Conservation (phyloP, 2,797 vertebrate genomes). For the Australoheros facetus region DNA sequence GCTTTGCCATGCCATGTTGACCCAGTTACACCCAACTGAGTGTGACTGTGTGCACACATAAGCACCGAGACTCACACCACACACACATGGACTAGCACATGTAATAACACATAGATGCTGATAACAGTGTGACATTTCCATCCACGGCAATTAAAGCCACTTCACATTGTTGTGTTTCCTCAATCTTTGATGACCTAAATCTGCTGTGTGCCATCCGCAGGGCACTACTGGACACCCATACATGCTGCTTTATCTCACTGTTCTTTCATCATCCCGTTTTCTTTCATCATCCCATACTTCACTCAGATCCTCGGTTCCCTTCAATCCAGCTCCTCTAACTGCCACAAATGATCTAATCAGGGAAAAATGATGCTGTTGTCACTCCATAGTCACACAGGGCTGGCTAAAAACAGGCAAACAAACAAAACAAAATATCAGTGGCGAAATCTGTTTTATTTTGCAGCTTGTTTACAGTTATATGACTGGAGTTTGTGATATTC, state of each 20-base stretch:
- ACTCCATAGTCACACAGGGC: not conserved
- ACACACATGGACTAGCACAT: slow-evolving; percentile 15
- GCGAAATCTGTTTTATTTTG: not conserved
- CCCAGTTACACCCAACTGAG: slow-evolving; percentile 54
- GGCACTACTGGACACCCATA: slow-evolving; percentile 3
- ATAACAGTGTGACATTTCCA: slow-evolving; percentile 4
- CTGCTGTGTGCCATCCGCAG: slow-evolving; percentile 26
- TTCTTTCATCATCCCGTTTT: slow-evolving; percentile 21
- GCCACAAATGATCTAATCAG: slow-evolving; percentile 18
- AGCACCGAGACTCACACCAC: not conserved
- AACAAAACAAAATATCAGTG: not conserved
- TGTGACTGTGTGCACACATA: slow-evolving; percentile 11
- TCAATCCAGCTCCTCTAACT: not conserved
- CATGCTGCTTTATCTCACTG: slow-evolving; percentile 19
- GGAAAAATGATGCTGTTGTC: not conserved
- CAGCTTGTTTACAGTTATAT: not conserved
- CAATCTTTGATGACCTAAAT: slow-evolving; percentile 50
- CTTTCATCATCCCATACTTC: slow-evolving; percentile 23
- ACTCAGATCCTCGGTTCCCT: slow-evolving; percentile 9
- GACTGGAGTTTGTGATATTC: not conserved
- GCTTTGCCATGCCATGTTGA: slow-evolving; percentile 61
- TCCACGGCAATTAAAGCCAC: slow-evolving; percentile 18
- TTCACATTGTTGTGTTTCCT: slow-evolving; percentile 7
- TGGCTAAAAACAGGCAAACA: not conserved
- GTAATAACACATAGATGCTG: slow-evolving; percentile 24